Evolutionary conservation across 1,140 invertebrate species (phyloP), one percentile per base, ranked within the genome.

Genomic region (Saccostrea echinata): DNA sequence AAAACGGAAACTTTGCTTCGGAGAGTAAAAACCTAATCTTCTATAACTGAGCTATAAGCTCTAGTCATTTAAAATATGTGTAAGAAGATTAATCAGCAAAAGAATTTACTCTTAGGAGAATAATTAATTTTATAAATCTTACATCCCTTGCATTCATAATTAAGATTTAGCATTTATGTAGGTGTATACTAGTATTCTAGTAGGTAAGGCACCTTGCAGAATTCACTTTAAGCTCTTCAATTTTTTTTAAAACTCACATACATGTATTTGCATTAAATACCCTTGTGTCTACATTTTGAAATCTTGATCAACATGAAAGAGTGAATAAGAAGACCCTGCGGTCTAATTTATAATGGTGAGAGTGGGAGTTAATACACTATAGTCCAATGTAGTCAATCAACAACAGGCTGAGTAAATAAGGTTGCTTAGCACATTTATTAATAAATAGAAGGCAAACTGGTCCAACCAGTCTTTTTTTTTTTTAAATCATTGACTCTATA

Each of bases 401-500:
- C 68, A 76, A 33, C 12, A 11, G 16, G 13, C 27, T 24, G 27
- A 76, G 68, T 18, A 76, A 76, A 76, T 76, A 76, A 27, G 24
- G 68, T 76, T 76, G 68, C 68, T 76, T 76, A 76, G 68, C 68
- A 30, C 68, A 16, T 16, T 30, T 27, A 27, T 76, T 30, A 33
- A 76, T 76, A 76, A 76, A 76, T 33, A 76, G 27, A 76, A 0
- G 30, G 27, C 33, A 61, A 76, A 76, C 24, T 33, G 13, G 24
- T 30, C 24, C 68, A 30, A 76, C 24, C 68, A 18, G 68, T 30
- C 24, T 30, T 76, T 76, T 71, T 71, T 71, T 71, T 64, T 61
- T 61, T 30, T 12, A 76, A 76, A 76, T 76, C 68, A 33, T 30
- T 76, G 68, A 76, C 27, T 76, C 12, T 33, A 76, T 76, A 30